phyloP scores from a whole-genome alignment of 2,888 invertebrate genomes.

The Epinotia nisella region DNA sequence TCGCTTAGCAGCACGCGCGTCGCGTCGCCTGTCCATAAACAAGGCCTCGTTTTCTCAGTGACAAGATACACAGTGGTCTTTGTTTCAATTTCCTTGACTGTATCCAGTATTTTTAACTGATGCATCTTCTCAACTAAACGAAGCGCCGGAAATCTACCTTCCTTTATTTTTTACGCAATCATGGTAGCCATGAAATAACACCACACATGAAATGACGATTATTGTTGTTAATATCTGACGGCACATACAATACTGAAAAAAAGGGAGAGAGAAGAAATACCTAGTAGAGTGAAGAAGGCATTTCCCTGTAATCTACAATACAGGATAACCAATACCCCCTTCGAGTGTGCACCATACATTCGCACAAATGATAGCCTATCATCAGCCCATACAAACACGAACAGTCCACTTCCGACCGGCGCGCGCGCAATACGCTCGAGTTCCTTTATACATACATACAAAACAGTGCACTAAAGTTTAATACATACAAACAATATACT shows the following conservation, averaged over 20 bases:
- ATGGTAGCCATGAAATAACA: not conserved
- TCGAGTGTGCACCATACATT: slow-evolving; percentile 28
- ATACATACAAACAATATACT: slow-evolving; percentile 11
- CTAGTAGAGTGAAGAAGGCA: no score
- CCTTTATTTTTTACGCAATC: not conserved
- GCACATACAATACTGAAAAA: no score
- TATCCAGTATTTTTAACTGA: no score
- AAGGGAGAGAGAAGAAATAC: no score
- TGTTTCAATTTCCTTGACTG: no score
- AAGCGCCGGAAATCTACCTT: not conserved
- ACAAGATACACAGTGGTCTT: no score
- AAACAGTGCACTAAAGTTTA: not conserved
- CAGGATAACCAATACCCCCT: not conserved
- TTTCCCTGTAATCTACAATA: not conserved
- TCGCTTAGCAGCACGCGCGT: no score
- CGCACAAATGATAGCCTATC: slow-evolving; percentile 39
- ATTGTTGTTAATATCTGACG: no score
- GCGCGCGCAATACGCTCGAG: slow-evolving; percentile 23
- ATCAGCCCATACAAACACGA: slow-evolving; percentile 37
- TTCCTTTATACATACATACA: not conserved
- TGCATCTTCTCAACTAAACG: not conserved
- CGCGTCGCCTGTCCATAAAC: no score
- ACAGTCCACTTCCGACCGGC: slow-evolving; percentile 33
- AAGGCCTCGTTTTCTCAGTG: no score
- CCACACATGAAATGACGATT: no score